A percentile compares a stretch with the other conserved stretches of the same genome.
These are phyloP conservation scores for Drosophila ezoana DNA, from an alignment of 2,888 invertebrate genomes.

Conservation along the genomic window DNA sequence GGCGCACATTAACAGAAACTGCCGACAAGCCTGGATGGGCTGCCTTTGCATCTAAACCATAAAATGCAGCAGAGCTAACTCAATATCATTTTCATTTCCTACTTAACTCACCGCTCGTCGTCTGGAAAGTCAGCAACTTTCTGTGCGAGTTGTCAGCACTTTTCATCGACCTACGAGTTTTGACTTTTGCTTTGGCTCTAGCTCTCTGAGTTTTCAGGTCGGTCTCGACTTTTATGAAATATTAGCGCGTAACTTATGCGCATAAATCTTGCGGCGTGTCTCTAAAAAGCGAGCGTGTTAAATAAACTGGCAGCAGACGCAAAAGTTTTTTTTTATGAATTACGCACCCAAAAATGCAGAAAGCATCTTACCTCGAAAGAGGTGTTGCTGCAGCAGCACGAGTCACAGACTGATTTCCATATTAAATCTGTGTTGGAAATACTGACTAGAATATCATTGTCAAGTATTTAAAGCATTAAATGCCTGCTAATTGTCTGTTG, in stretches of 20 bases:
- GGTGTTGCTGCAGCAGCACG: too few species aligned
- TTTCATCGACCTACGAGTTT: constrained; percentile 55
- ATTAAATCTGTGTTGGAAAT: constrained; percentile 19
- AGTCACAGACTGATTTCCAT: constrained; percentile 22
- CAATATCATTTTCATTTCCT: constrained; percentile 54
- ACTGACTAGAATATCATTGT: constrained; percentile 3
- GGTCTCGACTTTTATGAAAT: constrained; percentile 73
- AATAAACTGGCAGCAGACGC: constrained; percentile 59
- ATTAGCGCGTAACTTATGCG: constrained; percentile 76
- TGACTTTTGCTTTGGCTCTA: constrained; percentile 43
- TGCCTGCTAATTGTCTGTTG: neutral
- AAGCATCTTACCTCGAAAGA: too few species aligned
- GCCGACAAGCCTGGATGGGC: constrained; percentile 28
- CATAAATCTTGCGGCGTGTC: constrained; percentile 69
- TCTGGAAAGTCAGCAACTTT: constrained; percentile 77
- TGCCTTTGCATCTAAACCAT: constrained; percentile 41
- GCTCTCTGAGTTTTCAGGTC: constrained; percentile 19
- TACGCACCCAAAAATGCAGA: constrained; percentile 14
- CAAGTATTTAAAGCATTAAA: neutral
- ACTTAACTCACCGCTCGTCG: constrained; percentile 43
- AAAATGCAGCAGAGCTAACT: constrained; percentile 45
- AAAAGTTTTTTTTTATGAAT: constrained; percentile 34
- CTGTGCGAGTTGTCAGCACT: constrained; percentile 74
- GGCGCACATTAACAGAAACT: constrained; percentile 29
- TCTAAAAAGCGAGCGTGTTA: constrained; percentile 41